Percentiles rank a stretch among this genome's conserved stretches.
Conservation (phyloP, 92 coral and sea anemone species). For the Heteractis magnifica region DNA sequence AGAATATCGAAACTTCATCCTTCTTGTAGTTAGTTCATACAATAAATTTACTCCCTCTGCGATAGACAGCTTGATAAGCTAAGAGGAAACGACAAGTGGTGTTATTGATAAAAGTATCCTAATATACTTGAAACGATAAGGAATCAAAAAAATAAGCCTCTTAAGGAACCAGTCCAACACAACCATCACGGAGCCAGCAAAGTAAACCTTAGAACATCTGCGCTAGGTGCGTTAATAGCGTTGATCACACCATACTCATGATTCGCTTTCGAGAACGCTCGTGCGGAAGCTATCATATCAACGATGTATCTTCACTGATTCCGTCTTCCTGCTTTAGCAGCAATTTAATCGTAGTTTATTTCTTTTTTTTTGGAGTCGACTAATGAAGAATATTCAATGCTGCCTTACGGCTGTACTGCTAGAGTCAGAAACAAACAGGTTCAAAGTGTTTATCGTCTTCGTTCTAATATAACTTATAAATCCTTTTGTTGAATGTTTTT, state of each 20-base stretch:
- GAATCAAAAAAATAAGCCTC: neutral
- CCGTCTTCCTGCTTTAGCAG: neutral
- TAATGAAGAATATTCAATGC: neutral
- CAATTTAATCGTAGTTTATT: neutral
- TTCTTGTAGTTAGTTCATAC: neutral
- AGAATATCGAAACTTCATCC: neutral
- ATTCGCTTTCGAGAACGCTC: neutral
- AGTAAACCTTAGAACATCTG: slow-evolving; percentile 1
- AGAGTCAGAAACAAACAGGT: neutral
- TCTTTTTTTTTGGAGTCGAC: neutral
- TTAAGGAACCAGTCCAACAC: slow-evolving; percentile 1
- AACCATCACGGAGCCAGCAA: slow-evolving; percentile 13
- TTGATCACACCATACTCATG: neutral
- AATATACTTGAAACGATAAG: slow-evolving; percentile 7
- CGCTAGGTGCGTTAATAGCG: neutral
- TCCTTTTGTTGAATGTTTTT: neutral
- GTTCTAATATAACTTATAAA: neutral
- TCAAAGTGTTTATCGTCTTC: neutral
- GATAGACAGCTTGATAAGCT: neutral
- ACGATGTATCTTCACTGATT: neutral
- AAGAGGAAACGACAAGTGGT: neutral
- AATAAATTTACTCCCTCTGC: neutral
- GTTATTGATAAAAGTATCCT: neutral
- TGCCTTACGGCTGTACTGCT: neutral
- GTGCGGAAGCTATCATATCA: neutral